These are phyloP conservation scores for Astreopora myriophthalma DNA, from an alignment of 64 coral and sea anemone species.

Conservation along the genomic window DNA sequence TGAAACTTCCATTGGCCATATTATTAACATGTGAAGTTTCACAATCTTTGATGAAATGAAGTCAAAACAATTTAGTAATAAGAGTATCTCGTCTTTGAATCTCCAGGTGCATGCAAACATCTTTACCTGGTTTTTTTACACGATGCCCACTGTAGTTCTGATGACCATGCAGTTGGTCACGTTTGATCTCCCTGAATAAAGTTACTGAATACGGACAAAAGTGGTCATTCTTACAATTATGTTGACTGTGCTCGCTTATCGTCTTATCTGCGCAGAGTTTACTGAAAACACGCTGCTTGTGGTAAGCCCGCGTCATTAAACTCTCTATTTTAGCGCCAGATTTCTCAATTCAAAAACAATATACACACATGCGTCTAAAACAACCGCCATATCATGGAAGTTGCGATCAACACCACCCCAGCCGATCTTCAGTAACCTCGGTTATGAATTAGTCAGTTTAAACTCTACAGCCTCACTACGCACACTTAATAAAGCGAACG, in stretches of 20 bases:
- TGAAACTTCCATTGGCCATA: background rate
- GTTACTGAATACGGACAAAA: background rate
- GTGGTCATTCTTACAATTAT: background rate
- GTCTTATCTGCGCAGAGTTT: background rate
- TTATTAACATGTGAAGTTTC: background rate
- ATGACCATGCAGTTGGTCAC: background rate
- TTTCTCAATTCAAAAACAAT: conserved; percentile 18
- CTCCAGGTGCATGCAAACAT: too few relatives aligned
- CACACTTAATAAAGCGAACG: background rate
- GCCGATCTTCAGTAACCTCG: too few relatives aligned
- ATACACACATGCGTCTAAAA: conserved; percentile 16
- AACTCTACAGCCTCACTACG: too few relatives aligned
- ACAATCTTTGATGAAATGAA: background rate
- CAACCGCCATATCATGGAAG: background rate
- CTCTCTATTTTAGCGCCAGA: background rate
- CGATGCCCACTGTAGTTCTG: too few relatives aligned
- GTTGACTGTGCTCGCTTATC: background rate
- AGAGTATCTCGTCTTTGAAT: too few relatives aligned
- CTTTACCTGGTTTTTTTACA: too few relatives aligned
- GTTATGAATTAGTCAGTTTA: too few relatives aligned
- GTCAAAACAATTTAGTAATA: background rate
- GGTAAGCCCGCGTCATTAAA: background rate
- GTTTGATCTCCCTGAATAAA: background rate
- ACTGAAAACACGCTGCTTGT: conserved; percentile 19
- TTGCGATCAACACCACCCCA: background rate